Evolutionary conservation across 2,113 vertebrate species (phyloP), one percentile per base, ranked within the genome.

Genomic region (Alces alces): DNA sequence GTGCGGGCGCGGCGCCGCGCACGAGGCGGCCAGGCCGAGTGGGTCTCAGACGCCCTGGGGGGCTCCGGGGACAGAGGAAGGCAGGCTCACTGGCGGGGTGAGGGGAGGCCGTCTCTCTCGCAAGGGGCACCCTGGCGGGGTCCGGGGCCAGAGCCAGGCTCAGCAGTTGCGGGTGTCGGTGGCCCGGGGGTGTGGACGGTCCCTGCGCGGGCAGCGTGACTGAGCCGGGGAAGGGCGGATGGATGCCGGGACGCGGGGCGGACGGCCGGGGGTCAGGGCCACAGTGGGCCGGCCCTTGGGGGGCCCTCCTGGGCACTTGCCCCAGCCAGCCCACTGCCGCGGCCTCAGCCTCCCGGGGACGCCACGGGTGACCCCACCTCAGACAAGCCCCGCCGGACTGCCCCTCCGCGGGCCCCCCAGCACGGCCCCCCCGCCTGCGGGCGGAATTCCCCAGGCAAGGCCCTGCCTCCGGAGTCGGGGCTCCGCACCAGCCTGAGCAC

Each of bases 391-490:
- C 0, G 3, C 52, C 16, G 1, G 52, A 54, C 52, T 54, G 52
- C 52, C 15, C 50, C 50, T 2, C 50, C 3, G 60, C 1, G 12
- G 58, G 58, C 5, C 58, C 27, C 58, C 58, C 58, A 30, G 28
- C 58, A 30, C 1, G 12, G 58, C 58, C 58, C 13, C 28, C 58
- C 6, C 1, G 73, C 25, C 73, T 0, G 43, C 4, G 14, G 14
- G 7, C 27, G 14, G 73, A 78, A 27, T 47, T 45, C 4, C 36
- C 70, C 12, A 2, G 73, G 43, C 43, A 4, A 45, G 43, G 27
- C 76, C 43, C 14, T 17, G 43, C 43, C 0, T 0, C 14, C 0
- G 43, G 76, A 9, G 15, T 57, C 5, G 0, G 3, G 7, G 3
- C 23, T 9, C 47, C 30, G 9, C 7, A 47, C 14, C 7, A 25